phyloP scores from a whole-genome alignment of 2,113 vertebrate species.

The Myotis brandtii region DNA sequence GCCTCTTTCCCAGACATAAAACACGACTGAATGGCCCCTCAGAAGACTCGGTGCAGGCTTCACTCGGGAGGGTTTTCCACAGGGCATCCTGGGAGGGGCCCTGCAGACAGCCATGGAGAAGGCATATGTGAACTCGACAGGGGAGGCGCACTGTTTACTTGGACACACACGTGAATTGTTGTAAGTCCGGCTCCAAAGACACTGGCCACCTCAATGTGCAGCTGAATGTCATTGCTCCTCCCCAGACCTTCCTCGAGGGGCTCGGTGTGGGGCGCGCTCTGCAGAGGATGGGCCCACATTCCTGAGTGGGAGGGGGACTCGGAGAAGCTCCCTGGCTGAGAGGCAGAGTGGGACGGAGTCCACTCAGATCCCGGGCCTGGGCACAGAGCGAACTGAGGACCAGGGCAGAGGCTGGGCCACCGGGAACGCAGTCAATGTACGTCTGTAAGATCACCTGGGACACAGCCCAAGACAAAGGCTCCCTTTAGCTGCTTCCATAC shows the following conservation, averaged over 20 bases:
- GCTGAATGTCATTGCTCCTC: neutral
- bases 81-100: neutral
- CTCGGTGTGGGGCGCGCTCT: accelerated
- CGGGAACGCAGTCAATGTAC: accelerated
- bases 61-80: neutral
- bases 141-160: neutral
- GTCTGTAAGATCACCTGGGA: neutral
- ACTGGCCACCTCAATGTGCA: accelerated
- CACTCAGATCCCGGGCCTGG: accelerated
- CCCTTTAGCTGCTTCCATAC: neutral
- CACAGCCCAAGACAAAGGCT: neutral
- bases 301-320: neutral
- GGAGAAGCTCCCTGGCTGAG: accelerated
- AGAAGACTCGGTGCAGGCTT: neutral
- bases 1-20: neutral
- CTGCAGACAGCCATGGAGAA: neutral
- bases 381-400: neutral
- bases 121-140: accelerated
- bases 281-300: accelerated
- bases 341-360: accelerated
- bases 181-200: neutral
- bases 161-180: accelerated
- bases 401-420: neutral
- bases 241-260: accelerated
- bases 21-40: accelerated